Evolutionary conservation across 2,113 vertebrate genomes (phyloP).

Genomic region (Manacus vitellinus): DNA sequence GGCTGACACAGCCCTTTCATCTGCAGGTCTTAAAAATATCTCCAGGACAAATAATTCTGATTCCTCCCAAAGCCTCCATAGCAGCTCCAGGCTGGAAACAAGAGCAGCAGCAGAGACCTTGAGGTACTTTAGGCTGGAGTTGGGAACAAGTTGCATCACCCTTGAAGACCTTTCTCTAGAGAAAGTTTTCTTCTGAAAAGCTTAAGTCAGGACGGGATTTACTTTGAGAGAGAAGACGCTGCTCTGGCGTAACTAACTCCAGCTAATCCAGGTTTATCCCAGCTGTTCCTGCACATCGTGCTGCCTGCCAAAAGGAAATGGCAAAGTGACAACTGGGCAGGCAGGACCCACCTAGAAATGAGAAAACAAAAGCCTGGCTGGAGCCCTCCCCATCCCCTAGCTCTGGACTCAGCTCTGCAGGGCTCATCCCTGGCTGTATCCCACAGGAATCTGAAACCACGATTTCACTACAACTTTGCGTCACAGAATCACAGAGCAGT

Average conservation of each 20-base stretch:
- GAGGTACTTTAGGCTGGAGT: neutral
- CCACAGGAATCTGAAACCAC: neutral
- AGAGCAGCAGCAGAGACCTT: neutral
- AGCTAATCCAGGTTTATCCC: neutral
- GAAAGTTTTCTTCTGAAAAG: neutral
- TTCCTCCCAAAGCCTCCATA: neutral
- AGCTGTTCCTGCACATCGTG: fast-evolving
- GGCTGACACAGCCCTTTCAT: neutral
- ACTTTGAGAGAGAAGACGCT: neutral
- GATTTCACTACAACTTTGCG: neutral
- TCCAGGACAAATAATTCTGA: neutral
- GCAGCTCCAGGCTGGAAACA: neutral
- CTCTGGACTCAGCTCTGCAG: fast-evolving
- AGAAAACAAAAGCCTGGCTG: too few relatives aligned
- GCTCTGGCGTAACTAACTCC: fast-evolving
- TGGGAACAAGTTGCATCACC: neutral
- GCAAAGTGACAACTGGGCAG: neutral
- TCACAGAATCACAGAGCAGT: neutral
- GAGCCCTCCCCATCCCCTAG: fast-evolving
- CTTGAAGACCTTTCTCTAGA: neutral
- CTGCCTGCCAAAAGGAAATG: neutral
- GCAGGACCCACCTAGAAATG: fast-evolving
- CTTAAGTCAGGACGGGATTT: neutral
- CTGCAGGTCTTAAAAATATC: conserved; percentile 27
- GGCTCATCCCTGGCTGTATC: neutral